Percentiles rank a stretch among this genome's conserved stretches.
Evolutionary conservation across 92 coral and sea anemone genomes (phyloP).

Genomic region (Phenganax marumi): DNA sequence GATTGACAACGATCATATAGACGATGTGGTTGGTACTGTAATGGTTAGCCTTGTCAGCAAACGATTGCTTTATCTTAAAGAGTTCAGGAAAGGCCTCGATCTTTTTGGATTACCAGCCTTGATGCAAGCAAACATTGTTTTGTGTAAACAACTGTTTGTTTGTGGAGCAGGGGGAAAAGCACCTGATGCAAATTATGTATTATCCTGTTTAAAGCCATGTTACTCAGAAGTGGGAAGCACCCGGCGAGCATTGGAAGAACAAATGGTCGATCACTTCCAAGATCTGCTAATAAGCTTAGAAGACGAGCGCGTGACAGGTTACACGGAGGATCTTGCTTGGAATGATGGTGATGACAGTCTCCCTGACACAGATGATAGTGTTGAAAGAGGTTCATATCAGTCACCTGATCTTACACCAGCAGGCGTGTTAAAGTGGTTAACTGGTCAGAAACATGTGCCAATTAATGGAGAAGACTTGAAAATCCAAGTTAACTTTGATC

Average conservation of each 20-base stretch:
- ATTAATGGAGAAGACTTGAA: slow-evolving; percentile 43
- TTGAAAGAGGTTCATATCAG: neutral
- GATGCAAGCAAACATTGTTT: slow-evolving; percentile 39
- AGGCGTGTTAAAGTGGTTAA: slow-evolving; percentile 31
- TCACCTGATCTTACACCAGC: slow-evolving; percentile 13
- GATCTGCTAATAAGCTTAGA: slow-evolving; percentile 61
- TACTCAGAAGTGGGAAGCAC: too few relatives aligned
- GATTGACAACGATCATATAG: slow-evolving; percentile 46
- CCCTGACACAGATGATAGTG: neutral
- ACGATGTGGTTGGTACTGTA: slow-evolving; percentile 57
- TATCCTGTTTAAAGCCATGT: too few relatives aligned
- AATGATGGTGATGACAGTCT: slow-evolving; percentile 6
- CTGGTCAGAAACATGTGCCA: slow-evolving; percentile 42
- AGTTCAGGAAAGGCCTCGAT: slow-evolving; percentile 61
- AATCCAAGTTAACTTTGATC: slow-evolving; percentile 40
- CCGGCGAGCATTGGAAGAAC: neutral
- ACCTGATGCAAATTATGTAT: too few relatives aligned
- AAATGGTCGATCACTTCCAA: slow-evolving; percentile 56
- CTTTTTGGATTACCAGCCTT: slow-evolving; percentile 38
- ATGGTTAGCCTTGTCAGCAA: slow-evolving; percentile 58
- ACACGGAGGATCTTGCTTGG: slow-evolving; percentile 51
- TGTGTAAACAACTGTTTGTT: slow-evolving; percentile 60
- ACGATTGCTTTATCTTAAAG: slow-evolving; percentile 56
- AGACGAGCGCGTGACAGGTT: slow-evolving; percentile 50
- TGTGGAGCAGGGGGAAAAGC: slow-evolving; percentile 10